phyloP scores from a whole-genome alignment of 1,140 invertebrate species.

The Sitophilus oryzae region DNA sequence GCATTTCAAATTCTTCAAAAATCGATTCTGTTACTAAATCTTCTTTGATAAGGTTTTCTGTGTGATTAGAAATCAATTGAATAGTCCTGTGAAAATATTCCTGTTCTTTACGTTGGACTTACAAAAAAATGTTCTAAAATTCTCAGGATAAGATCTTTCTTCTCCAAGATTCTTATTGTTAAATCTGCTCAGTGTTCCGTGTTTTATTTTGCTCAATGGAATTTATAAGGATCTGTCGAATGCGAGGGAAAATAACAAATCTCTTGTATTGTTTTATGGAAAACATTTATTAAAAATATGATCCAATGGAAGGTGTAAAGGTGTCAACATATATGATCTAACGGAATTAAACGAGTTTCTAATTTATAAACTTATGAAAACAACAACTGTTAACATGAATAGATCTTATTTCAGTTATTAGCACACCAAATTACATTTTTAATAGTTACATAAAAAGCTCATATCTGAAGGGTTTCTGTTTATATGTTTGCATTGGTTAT shows the following conservation, averaged over 20 bases:
- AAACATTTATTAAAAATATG: conserved; percentile 18
- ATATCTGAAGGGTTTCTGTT: not conserved
- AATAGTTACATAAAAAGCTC: not conserved
- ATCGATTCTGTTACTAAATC: too few relatives aligned
- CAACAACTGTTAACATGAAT: not conserved
- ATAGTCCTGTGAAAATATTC: too few relatives aligned
- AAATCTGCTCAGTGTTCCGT: too few relatives aligned
- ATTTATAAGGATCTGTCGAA: too few relatives aligned
- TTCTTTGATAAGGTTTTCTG: too few relatives aligned
- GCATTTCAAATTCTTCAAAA: too few relatives aligned
- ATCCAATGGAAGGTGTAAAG: conserved; percentile 12
- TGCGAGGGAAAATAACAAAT: not conserved
- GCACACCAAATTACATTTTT: not conserved
- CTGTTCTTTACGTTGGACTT: too few relatives aligned
- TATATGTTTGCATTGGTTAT: not conserved
- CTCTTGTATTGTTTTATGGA: conserved; percentile 10
- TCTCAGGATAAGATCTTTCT: too few relatives aligned
- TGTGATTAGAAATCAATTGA: too few relatives aligned
- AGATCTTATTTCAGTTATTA: not conserved
- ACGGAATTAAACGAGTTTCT: not conserved
- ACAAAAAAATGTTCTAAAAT: too few relatives aligned
- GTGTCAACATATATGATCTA: conserved; percentile 3
- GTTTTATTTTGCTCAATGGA: too few relatives aligned
- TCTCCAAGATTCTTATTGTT: too few relatives aligned
- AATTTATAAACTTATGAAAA: not conserved